A percentile compares a stretch with the other conserved stretches of the same genome.
Conservation (phyloP, 2,113 vertebrate genomes). For the Corapipo altera region DNA sequence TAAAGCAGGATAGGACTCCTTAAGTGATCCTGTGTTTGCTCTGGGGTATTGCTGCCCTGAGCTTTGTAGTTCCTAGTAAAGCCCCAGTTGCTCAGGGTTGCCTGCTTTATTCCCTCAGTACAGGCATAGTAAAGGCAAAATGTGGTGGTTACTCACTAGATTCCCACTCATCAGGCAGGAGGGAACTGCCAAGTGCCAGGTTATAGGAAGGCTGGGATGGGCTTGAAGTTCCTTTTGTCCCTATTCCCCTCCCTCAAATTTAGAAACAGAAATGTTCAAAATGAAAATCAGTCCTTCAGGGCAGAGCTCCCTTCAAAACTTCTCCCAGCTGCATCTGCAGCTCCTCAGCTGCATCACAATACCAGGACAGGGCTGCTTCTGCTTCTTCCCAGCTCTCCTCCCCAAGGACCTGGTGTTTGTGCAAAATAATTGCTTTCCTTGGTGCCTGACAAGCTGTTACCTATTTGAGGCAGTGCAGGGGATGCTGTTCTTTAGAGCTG, state of each 20-base stretch:
- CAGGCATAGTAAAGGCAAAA: not conserved
- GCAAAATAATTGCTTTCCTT: not conserved
- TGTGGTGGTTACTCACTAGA: not conserved
- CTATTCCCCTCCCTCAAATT: not conserved
- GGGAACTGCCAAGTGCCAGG: not conserved
- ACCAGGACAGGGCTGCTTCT: not conserved
- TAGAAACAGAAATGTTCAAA: not conserved
- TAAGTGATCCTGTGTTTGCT: not conserved
- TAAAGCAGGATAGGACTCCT: not conserved
- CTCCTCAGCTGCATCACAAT: not conserved
- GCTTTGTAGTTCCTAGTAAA: not conserved
- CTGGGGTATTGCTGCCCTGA: not conserved
- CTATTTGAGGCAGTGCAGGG: not conserved
- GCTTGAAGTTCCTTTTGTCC: not conserved
- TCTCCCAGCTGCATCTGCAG: not conserved
- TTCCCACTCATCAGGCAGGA: not conserved
- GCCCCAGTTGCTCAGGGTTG: not conserved
- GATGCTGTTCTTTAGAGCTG: not conserved
- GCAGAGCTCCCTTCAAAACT: not conserved
- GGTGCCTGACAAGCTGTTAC: not conserved
- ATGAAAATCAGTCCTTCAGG: not conserved
- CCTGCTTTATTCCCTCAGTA: not conserved
- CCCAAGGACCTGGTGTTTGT: accelerated
- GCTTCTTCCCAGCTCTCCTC: not conserved
- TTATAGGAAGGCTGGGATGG: not conserved